Conservation (phyloP, 2,113 vertebrate genomes). For the Eubucco bourcierii region DNA sequence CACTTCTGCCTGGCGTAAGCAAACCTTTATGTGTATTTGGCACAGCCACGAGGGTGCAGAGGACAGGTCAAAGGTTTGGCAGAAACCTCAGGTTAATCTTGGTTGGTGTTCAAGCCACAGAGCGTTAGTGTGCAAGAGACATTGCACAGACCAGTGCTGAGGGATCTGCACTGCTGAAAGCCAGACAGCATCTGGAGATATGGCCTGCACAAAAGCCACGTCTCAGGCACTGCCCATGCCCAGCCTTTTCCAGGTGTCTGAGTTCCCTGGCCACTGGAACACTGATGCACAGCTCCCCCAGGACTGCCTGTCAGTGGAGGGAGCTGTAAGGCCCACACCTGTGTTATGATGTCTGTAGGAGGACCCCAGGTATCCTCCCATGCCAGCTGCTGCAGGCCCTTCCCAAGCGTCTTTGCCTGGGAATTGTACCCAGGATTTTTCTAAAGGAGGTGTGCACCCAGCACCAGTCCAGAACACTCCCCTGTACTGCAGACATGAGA, state of each 20-base stretch:
- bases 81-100: not conserved
- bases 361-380: not conserved
- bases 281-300: not conserved
- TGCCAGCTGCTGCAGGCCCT: not conserved
- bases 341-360: not conserved
- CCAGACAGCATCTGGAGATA: fast-evolving
- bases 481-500: not conserved
- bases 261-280: not conserved
- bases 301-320: not conserved
- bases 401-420: not conserved
- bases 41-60: not conserved
- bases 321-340: not conserved
- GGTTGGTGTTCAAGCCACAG: not conserved
- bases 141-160: not conserved
- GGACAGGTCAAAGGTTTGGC: not conserved
- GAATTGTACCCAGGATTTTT: not conserved
- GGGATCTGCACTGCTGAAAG: not conserved
- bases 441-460: not conserved
- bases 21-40: not conserved
- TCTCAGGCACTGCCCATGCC: not conserved
- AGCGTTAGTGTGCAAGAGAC: not conserved
- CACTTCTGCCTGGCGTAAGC: not conserved
- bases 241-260: not conserved
- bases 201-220: not conserved
- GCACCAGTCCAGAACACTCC: not conserved